Evolutionary conservation across 2,888 invertebrate genomes (phyloP), one percentile per base, ranked within the genome.

Genomic region (Aporophyla lueneburgensis): DNA sequence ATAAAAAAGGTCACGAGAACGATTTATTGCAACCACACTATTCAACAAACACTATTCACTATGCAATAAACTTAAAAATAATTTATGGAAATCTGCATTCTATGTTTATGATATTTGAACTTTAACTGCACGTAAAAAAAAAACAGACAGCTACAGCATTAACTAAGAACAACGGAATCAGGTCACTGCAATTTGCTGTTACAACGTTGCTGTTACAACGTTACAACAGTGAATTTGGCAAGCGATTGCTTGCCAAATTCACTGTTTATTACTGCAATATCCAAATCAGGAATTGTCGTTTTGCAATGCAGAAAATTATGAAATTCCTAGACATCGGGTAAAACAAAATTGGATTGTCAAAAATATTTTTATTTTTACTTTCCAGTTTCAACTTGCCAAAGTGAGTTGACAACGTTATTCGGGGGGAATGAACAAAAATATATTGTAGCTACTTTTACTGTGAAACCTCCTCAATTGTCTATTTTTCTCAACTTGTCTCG

Each of bases 171-270:
- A 58, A 40, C 9, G 12, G 71, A 84, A 80, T 68, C 12, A 46
- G 83, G 83, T 73, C 82, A 76, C n/a, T 46, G 58, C 56, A 46
- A 70, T 79, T 79, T 56, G 12, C 33, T 24, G 14, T 49, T 49
- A 71, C 71, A 43, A 54, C 33, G 16, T 49, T 7, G 24, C 33
- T 24, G 14, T 49, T 49, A 71, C 71, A 43, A 54, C 33, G 16
- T 49, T 7, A 21, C n/a, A n/a, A n/a, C n/a, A n/a, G n/a, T n/a
- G n/a, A n/a, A n/a, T n/a, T n/a, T n/a, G n/a, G n/a, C n/a, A n/a
- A n/a, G n/a, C n/a, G 46, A 73, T 56, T 53, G 9, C 70, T 80
- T 76, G 84, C 83, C 84, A 83, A 84, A 84, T 80, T 67, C 40
- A 56, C 43, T 21, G 54, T 76, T 82, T 83, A 73, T 74, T 61